Evolutionary conservation across 2,113 vertebrate species (phyloP).

Genomic region (Mormyrus iriodes): DNA sequence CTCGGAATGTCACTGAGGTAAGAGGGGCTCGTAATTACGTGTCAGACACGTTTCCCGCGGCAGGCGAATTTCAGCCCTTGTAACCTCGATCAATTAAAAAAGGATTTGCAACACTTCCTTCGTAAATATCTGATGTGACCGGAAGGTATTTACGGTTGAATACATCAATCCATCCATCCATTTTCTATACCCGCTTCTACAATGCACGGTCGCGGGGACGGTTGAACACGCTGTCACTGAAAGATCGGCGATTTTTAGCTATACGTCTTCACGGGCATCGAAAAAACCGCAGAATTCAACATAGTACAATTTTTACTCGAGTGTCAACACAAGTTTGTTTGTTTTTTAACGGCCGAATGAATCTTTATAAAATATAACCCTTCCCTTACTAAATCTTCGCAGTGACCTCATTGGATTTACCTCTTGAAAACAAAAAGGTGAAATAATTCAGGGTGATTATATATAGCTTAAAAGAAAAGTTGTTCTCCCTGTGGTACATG

Average conservation of each 20-base stretch:
- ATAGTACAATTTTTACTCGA: not conserved
- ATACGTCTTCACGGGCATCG: not conserved
- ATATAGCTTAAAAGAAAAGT: too few relatives aligned
- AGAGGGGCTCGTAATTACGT: conserved; percentile 10
- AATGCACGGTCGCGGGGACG: not conserved
- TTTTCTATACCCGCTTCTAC: not conserved
- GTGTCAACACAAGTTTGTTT: not conserved
- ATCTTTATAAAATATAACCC: not conserved
- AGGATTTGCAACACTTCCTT: not conserved
- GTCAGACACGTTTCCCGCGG: not conserved
- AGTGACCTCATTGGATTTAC: not conserved
- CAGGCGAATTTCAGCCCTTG: not conserved
- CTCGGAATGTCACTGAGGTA: not conserved
- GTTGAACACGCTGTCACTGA: not conserved
- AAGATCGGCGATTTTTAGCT: not conserved
- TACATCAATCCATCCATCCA: not conserved
- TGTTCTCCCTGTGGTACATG: too few relatives aligned
- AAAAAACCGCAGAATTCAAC: not conserved
- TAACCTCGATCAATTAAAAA: not conserved
- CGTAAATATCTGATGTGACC: not conserved
- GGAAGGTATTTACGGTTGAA: not conserved
- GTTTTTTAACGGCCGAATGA: not conserved
- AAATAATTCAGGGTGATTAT: not conserved
- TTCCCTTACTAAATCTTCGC: not conserved
- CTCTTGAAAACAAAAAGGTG: not conserved